Conservation (phyloP, 2,888 invertebrate species). For the Cartodere bifasciata region DNA sequence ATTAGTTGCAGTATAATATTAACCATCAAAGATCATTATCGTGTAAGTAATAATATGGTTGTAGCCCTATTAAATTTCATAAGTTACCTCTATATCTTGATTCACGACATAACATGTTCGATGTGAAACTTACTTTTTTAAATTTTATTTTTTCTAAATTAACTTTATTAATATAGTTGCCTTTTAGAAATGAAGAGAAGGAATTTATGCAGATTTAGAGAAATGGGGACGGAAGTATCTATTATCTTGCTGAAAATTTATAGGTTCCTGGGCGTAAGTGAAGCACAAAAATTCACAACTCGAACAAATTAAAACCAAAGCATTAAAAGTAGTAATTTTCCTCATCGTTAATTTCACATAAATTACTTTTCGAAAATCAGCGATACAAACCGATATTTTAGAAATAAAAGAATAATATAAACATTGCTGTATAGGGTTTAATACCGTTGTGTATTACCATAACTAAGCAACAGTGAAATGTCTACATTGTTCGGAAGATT, state of each 20-base stretch:
- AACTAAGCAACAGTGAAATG: slow-evolving; percentile 33
- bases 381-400: slow-evolving; percentile 12
- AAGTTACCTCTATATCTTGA: slow-evolving; percentile 12
- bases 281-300: too few species aligned
- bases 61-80: slow-evolving; percentile 12
- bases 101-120: slow-evolving; percentile 13
- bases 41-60: slow-evolving; percentile 11
- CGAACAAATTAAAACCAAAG: too few species aligned
- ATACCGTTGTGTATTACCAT: slow-evolving; percentile 26
- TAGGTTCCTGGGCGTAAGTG: too few species aligned
- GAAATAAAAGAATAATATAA: too few species aligned
- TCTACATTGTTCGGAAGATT: slow-evolving; percentile 30
- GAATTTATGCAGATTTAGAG: too few species aligned
- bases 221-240: too few species aligned
- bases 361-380: slow-evolving; percentile 13
- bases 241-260: too few species aligned
- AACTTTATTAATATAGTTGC: too few species aligned
- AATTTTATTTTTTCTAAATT: too few species aligned
- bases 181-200: too few species aligned
- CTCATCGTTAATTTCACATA: slow-evolving; percentile 26
- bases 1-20: slow-evolving; percentile 13
- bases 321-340: slow-evolving; percentile 29
- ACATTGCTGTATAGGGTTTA: slow-evolving; percentile 9
- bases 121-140: too few species aligned
- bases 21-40: slow-evolving; percentile 12